A percentile compares a stretch with the other conserved stretches of the same genome.
Conservation (phyloP, 1,140 invertebrate genomes). For the Agrilus planipennis region DNA sequence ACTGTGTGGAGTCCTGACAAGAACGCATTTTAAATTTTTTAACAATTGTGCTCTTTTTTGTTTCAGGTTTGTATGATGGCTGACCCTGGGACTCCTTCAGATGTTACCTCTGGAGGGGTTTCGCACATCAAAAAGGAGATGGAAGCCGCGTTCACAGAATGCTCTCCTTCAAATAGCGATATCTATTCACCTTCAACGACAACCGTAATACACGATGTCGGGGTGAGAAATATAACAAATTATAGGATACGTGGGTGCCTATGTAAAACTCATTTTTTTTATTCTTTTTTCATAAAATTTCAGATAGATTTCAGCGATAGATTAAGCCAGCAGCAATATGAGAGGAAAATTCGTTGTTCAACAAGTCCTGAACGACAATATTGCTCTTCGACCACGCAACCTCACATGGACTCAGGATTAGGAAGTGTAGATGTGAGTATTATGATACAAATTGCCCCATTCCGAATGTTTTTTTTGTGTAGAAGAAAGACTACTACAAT, state of each 20-base stretch:
- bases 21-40: background rate
- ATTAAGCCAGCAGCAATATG: conserved; percentile 34
- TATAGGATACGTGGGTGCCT: no score
- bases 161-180: conserved; percentile 40
- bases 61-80: conserved; percentile 49
- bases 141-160: conserved; percentile 36
- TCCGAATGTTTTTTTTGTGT: no score
- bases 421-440: conserved; percentile 34
- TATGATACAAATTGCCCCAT: no score
- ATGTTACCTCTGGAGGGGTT: conserved; percentile 36
- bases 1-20: no score
- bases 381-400: conserved; percentile 67
- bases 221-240: conserved; percentile 24
- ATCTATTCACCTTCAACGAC: conserved; percentile 47
- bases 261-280: no score
- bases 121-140: conserved; percentile 47
- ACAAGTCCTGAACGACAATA: conserved; percentile 65
- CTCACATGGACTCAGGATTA: conserved; percentile 53
- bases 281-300: conserved; percentile 3
- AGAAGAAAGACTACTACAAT: no score
- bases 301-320: conserved; percentile 33
- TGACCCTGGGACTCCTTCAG: conserved; percentile 34
- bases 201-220: conserved; percentile 27
- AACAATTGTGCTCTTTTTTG: conserved; percentile 13
- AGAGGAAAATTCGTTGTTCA: conserved; percentile 41